Evolutionary conservation across 2,888 invertebrate species (phyloP), one percentile per base, ranked within the genome.

Genomic region (Phoenoteleia sp.): DNA sequence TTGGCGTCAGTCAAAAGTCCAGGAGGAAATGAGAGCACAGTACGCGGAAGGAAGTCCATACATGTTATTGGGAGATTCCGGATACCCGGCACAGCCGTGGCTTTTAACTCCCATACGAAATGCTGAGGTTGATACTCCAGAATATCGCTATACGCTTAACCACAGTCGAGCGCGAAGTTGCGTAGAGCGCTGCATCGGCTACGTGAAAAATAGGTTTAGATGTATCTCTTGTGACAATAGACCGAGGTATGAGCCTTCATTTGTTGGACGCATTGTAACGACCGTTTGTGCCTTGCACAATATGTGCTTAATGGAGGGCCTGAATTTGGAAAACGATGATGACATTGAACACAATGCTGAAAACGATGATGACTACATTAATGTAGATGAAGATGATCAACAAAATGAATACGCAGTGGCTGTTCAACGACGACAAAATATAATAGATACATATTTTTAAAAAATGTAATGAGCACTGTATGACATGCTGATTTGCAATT

Each of bases 171-270:
- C 4, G 11, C 5, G 33, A 33, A 33, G 33, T 33, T 33, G 33
- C 33, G 33, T 33, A 33, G 33, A 33, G 11, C 33, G 33, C 4
- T 33, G 33, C 11, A 33, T 33, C 11, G 33, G 33, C 6, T 7
- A 11, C n/a, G n/a, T 45, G 45, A 45, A n/a, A 45, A 45, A 45
- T n/a, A 45, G 45, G n/a, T 45, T 45, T n/a, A 45, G 45, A 45
- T 45, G 45, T n/a, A 45, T 45, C n/a, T 45, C 45, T 4, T 45
- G 45, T 45, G 45, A 45, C 15, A 45, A 45, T n/a, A 7, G n/a
- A n/a, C 15, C n/a, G 4, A 45, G 45, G n/a, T 45, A 45, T n/a
- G 45, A 45, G 4, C 45, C 45, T 11, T 45, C 45, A n/a, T 45
- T 45, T 45, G 45, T 45, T 45, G 45, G 45, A n/a, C 11, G 45